phyloP scores from a whole-genome alignment of 2,797 vertebrate species.

The Hydrophis major region DNA sequence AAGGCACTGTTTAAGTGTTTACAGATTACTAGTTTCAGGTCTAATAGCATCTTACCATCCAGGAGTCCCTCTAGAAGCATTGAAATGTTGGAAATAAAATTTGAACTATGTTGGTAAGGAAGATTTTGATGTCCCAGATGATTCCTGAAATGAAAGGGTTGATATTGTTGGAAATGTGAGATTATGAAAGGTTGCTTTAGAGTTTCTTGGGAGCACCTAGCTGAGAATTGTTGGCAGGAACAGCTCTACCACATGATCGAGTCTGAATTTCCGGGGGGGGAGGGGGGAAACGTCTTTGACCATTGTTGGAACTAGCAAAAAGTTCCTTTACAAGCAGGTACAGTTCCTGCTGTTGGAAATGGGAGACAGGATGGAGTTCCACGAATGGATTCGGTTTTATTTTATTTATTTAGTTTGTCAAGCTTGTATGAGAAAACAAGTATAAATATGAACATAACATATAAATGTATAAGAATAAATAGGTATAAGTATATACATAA shows the following conservation, averaged over 20 bases:
- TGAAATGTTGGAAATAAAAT: neutral
- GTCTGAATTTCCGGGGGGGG: neutral
- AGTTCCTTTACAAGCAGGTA: neutral
- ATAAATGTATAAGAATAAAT: too few relatives aligned
- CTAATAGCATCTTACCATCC: neutral
- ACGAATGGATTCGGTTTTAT: neutral
- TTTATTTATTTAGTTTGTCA: too few relatives aligned
- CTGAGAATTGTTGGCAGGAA: neutral
- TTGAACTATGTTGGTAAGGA: neutral
- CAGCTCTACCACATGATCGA: neutral
- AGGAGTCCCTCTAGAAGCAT: too few relatives aligned
- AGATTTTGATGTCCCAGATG: neutral
- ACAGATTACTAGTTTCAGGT: neutral
- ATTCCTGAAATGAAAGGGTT: neutral
- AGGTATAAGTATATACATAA: too few relatives aligned
- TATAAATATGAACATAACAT: too few relatives aligned
- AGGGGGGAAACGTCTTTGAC: rapidly evolving
- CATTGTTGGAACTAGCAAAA: neutral
- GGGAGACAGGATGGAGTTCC: neutral
- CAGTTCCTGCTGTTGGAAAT: neutral
- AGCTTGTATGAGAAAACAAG: too few relatives aligned
- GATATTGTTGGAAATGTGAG: neutral
- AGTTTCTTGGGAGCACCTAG: neutral
- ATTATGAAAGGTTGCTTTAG: neutral
- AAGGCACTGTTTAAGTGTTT: neutral